Percentiles rank a stretch among this genome's conserved stretches.
Conservation (phyloP, 2,888 invertebrate species). For the Drosophila rellima region DNA sequence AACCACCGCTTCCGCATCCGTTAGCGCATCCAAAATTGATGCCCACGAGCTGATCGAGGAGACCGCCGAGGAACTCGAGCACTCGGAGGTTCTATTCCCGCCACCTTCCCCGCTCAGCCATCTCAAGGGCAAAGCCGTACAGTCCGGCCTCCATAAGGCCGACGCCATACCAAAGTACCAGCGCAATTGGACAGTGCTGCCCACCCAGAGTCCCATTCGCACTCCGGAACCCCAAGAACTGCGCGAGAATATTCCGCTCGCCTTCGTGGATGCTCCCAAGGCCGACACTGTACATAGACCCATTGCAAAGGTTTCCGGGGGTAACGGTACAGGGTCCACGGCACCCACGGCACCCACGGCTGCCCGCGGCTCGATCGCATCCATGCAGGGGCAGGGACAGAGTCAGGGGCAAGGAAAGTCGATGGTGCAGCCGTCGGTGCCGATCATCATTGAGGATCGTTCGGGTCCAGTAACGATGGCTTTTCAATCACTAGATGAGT, state of each 20-base stretch:
- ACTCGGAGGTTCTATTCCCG: constrained; percentile 82
- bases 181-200: constrained; percentile 88
- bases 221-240: constrained; percentile 87
- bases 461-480: constrained; percentile 88
- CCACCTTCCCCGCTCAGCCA: constrained; percentile 85
- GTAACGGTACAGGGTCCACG: constrained; percentile 15
- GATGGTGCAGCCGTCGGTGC: constrained; percentile 71
- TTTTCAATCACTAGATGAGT: constrained; percentile 89
- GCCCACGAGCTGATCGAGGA: constrained; percentile 82
- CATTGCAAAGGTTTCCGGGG: constrained; percentile 60
- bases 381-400: constrained; percentile 5
- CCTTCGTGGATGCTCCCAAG: constrained; percentile 84
- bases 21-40: constrained; percentile 49
- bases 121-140: constrained; percentile 81
- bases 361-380: constrained; percentile 55
- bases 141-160: constrained; percentile 88
- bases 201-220: constrained; percentile 87
- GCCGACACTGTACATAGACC: constrained; percentile 73
- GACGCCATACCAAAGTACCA: constrained; percentile 89
- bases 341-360: constrained; percentile 56
- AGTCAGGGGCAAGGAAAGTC: constrained; percentile 10
- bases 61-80: constrained; percentile 83
- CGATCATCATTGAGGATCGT: constrained; percentile 86
- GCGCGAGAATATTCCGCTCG: constrained; percentile 86
- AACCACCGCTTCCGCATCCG: not conserved